Conservation (phyloP, 2,888 invertebrate genomes). For the Rhorus exstirpatorius region DNA sequence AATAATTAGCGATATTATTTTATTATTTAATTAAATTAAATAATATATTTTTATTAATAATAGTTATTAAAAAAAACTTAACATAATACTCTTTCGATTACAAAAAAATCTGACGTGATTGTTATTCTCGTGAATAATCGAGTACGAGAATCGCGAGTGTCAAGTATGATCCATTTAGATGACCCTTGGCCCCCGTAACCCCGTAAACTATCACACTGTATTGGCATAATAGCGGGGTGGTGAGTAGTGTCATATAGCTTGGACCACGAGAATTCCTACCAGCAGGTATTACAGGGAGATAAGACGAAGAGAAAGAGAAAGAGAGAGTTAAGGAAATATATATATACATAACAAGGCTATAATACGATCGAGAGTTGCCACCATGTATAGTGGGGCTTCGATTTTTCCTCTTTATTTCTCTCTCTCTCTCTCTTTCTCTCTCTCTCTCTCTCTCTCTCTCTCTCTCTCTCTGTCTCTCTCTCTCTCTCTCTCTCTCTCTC, state of each 20-base stretch:
- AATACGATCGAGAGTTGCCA: conserved; percentile 79
- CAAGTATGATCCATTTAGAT: conserved; percentile 80
- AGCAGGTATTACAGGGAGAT: conserved; percentile 24
- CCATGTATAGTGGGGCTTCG: conserved; percentile 80
- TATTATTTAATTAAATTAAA: too few relatives aligned
- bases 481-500: conserved; percentile 56
- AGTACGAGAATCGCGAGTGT: conserved; percentile 70
- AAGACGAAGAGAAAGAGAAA: conserved; percentile 25
- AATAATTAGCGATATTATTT: too few relatives aligned
- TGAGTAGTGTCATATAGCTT: conserved; percentile 52
- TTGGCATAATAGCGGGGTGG: conserved; percentile 76
- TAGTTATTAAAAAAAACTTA: too few relatives aligned
- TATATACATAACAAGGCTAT: conserved; percentile 59
- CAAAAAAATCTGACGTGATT: conserved; percentile 4
- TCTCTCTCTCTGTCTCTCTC: conserved; percentile 27
- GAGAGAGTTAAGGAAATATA: conserved; percentile 19
- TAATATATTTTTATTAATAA: background rate
- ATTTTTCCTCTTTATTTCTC: conserved; percentile 68
- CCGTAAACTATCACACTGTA: conserved; percentile 62
- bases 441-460: conserved; percentile 50
- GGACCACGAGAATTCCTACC: conserved; percentile 33
- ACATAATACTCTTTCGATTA: too few relatives aligned
- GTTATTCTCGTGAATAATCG: conserved; percentile 7
- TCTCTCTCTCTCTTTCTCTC: conserved; percentile 29
- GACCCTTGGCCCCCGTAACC: conserved; percentile 75